A percentile compares a stretch with the other conserved stretches of the same genome.
These are phyloP conservation scores for Eucera pruinosa DNA, from an alignment of 2,888 invertebrate genomes.

Conservation along the genomic window DNA sequence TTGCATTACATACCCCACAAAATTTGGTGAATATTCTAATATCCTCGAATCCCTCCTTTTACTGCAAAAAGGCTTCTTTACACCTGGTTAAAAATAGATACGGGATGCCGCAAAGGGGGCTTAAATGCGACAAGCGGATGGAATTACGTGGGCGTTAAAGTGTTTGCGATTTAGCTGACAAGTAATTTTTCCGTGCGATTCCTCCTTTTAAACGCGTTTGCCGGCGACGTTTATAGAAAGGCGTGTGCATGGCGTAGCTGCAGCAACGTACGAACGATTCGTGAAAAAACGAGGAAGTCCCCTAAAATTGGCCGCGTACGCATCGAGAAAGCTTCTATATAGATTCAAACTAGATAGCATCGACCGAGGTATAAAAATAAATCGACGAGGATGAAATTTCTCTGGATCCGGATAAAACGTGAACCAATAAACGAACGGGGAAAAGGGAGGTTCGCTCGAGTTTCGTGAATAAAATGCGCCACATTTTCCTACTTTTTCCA, in stretches of 20 bases:
- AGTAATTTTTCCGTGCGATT: constrained; percentile 46
- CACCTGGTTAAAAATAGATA: too few species aligned
- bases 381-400: constrained; percentile 24
- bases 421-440: constrained; percentile 10
- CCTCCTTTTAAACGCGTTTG: constrained; percentile 53
- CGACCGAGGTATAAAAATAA: constrained; percentile 21
- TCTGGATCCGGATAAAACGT: constrained; percentile 21
- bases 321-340: constrained; percentile 12
- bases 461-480: not conserved
- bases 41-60: too few species aligned
- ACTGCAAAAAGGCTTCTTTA: too few species aligned
- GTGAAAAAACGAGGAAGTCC: constrained; percentile 10
- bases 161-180: constrained; percentile 46
- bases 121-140: not conserved
- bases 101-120: too few species aligned
- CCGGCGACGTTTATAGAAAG: constrained; percentile 61
- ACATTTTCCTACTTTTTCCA: not conserved
- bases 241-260: constrained; percentile 56
- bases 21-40: too few species aligned
- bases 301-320: constrained; percentile 35
- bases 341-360: constrained; percentile 34
- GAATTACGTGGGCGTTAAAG: constrained; percentile 38
- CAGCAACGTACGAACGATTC: constrained; percentile 36
- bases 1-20: too few species aligned
- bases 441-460: not conserved